These are phyloP conservation scores for Notiomystis cincta DNA, from an alignment of 2,113 vertebrate species.

Conservation along the genomic window DNA sequence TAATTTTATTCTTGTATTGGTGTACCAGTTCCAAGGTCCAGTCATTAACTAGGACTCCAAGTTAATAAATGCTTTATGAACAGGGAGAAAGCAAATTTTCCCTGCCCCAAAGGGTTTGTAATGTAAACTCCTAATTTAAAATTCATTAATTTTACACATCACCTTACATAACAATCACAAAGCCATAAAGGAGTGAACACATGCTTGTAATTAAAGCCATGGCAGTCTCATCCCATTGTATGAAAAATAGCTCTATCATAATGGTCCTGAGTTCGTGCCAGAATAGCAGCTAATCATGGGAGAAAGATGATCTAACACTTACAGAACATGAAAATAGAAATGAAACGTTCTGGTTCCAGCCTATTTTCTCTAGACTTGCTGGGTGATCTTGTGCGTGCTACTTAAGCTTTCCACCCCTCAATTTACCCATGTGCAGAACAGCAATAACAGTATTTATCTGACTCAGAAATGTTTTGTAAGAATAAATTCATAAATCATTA, in stretches of 20 bases:
- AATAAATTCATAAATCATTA: conserved; percentile 47
- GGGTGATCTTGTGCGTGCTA: conserved; percentile 63
- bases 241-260: conserved; percentile 66
- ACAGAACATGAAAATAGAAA: conserved; percentile 64
- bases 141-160: conserved; percentile 48
- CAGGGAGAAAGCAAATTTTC: not conserved
- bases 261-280: conserved; percentile 47
- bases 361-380: conserved; percentile 60
- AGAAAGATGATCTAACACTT: conserved; percentile 65
- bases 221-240: conserved; percentile 62
- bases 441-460: conserved; percentile 31
- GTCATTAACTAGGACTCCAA: not conserved
- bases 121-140: conserved; percentile 49
- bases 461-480: conserved; percentile 39
- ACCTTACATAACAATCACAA: conserved; percentile 60
- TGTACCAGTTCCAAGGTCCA: not conserved
- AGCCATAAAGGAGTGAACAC: conserved; percentile 47
- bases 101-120: not conserved
- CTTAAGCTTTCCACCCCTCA: conserved; percentile 12
- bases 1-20: not conserved
- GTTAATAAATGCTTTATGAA: not conserved
- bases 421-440: conserved; percentile 49
- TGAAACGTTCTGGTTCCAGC: conserved; percentile 19
- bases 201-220: conserved; percentile 63
- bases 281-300: conserved; percentile 67